Evolutionary conservation across 2,888 invertebrate genomes (phyloP).

Genomic region (Agrotis ipsilon): DNA sequence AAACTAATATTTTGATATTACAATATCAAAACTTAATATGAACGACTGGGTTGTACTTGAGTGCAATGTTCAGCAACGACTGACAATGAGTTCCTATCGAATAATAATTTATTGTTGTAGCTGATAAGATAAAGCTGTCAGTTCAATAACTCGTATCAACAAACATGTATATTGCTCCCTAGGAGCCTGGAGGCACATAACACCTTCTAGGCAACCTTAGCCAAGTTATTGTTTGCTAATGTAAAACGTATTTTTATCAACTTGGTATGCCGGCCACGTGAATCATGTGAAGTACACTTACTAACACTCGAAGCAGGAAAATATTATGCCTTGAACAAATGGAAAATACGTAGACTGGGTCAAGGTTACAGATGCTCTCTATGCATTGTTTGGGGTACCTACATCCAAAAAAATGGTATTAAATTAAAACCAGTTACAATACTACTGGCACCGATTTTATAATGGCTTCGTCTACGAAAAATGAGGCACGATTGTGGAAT

Average conservation of each 20-base stretch:
- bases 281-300: slow-evolving; percentile 58
- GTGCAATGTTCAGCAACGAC: slow-evolving; percentile 68
- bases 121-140: slow-evolving; percentile 85
- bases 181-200: slow-evolving; percentile 58
- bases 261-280: slow-evolving; percentile 69
- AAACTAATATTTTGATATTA: slow-evolving; percentile 31
- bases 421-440: slow-evolving; percentile 8
- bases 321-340: slow-evolving; percentile 68
- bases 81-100: slow-evolving; percentile 71
- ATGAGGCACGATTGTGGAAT: slow-evolving; percentile 11
- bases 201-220: slow-evolving; percentile 60
- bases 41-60: slow-evolving; percentile 60
- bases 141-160: slow-evolving; percentile 84
- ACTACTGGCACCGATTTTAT: slow-evolving; percentile 2
- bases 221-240: slow-evolving; percentile 75
- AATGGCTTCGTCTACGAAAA: slow-evolving; percentile 3
- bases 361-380: slow-evolving; percentile 70
- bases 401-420: slow-evolving; percentile 9
- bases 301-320: slow-evolving; percentile 47
- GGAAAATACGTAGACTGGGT: slow-evolving; percentile 71
- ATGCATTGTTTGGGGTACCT: slow-evolving; percentile 34
- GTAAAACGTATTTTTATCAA: slow-evolving; percentile 61
- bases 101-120: slow-evolving; percentile 80
- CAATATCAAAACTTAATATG: slow-evolving; percentile 36
- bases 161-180: slow-evolving; percentile 70